Evolutionary conservation across 2,797 vertebrate genomes (phyloP), one percentile per base, ranked within the genome.

Genomic region (Sebastiscus albofasciatus): DNA sequence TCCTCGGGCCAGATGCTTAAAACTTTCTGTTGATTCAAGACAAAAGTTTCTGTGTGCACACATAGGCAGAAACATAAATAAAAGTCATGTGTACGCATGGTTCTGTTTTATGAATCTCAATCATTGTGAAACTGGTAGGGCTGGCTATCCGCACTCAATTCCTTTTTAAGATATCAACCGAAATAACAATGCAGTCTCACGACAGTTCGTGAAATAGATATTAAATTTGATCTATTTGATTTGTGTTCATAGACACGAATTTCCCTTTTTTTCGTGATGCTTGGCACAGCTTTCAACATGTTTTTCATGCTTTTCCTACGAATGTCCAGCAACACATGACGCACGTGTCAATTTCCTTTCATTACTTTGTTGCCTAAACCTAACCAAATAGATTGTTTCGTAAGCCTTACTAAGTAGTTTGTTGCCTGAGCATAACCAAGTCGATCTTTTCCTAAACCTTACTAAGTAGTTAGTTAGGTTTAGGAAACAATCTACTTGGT

Each of bases 41-140:
- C 12, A 20, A 54, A 34, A 52, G 12, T 29, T 16, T 70, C 29
- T 46, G 22, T 36, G 31, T 29, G 22, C 36, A 77, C 56, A 74
- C 59, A 74, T 58, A 55, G 79, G 26, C n/a, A 52, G 72, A 72
- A 69, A 66, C 36, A 61, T 81, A 39, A 64, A 65, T 60, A 22
- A 61, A 55, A 55, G 49, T 42, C 31, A 11, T 78, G 59, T 36
- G 24, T 36, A 13, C 5, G 26, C 24, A 67, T 33, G 58, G 13
- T 13, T 67, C 22, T 67, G 36, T 39, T 61, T 54, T 39, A 54
- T 33, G 13, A 49, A 33, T 55, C 58, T 55, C 46, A 70, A 2
- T 69, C 5, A 34, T 18, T 8, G 26, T n/a, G 46, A 64, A 62
- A 42, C 39, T 16, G 1, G 13, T 16, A 58, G 16, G 58, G 26